Conservation (phyloP, 2,797 vertebrate genomes). For the Microchirus variegatus region DNA sequence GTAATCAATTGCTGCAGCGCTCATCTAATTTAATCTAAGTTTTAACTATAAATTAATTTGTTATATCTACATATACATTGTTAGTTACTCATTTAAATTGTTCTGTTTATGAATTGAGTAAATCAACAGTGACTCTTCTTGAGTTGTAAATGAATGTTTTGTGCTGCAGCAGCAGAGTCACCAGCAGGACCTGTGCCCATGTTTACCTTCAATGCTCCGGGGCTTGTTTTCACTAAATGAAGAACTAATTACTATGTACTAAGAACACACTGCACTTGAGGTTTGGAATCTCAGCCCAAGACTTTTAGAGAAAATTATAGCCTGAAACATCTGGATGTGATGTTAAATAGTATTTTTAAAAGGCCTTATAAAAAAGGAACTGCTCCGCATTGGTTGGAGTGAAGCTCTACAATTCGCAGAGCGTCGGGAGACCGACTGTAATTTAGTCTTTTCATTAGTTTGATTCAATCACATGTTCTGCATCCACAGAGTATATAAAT, state of each 20-base stretch:
- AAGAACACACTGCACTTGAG: constrained; percentile 75
- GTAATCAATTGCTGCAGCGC: too few relatives aligned
- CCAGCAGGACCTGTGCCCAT: constrained; percentile 44
- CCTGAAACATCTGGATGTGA: constrained; percentile 83
- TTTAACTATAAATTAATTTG: too few relatives aligned
- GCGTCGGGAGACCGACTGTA: constrained; percentile 39
- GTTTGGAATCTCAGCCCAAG: constrained; percentile 74
- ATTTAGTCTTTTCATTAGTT: constrained; percentile 40
- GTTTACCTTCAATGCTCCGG: constrained; percentile 58
- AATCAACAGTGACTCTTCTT: neutral
- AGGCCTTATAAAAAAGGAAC: constrained; percentile 70
- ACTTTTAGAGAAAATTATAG: constrained; percentile 83
- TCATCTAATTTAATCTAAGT: too few relatives aligned
- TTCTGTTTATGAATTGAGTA: too few relatives aligned
- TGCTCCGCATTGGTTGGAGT: constrained; percentile 58
- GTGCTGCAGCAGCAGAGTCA: constrained; percentile 22
- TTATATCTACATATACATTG: too few relatives aligned
- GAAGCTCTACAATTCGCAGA: constrained; percentile 33
- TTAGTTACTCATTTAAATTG: too few relatives aligned
- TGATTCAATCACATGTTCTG: constrained; percentile 40
- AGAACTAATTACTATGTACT: constrained; percentile 83
- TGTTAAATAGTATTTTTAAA: constrained; percentile 84
- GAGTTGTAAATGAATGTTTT: constrained; percentile 3
- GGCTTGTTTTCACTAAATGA: constrained; percentile 78
- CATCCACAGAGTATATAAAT: constrained; percentile 41